A percentile compares a stretch with the other conserved stretches of the same genome.
Conservation (phyloP, 1,140 invertebrate genomes). For the Sogatella furcifera region DNA sequence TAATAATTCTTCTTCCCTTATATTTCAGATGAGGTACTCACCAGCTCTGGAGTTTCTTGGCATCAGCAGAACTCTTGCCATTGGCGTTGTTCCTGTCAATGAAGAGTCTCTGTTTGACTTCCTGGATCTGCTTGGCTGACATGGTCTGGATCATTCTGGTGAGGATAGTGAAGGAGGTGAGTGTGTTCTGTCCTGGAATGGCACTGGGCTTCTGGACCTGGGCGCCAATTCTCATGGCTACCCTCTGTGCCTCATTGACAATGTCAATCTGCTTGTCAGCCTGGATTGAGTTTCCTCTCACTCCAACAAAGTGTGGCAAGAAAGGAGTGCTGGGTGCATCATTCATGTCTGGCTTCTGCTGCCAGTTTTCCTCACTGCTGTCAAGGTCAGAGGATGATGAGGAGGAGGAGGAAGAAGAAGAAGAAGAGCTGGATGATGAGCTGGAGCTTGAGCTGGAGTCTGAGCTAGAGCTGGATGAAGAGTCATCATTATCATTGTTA, state of each 20-base stretch:
- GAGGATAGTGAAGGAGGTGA: constrained; percentile 50
- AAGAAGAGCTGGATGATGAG: constrained; percentile 20
- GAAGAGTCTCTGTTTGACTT: constrained; percentile 23
- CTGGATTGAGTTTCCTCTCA: constrained; percentile 37
- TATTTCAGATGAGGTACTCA: too few species aligned
- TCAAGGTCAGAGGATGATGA: constrained; percentile 8
- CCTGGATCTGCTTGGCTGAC: constrained; percentile 41
- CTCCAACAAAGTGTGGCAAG: constrained; percentile 39
- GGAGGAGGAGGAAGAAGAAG: constrained; percentile 6
- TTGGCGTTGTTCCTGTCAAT: too few species aligned
- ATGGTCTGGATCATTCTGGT: constrained; percentile 43
- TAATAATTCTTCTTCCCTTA: too few species aligned
- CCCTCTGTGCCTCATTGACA: constrained; percentile 33
- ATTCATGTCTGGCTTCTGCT: constrained; percentile 34
- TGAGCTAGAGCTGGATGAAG: constrained; percentile 21
- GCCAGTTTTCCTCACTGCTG: constrained; percentile 30
- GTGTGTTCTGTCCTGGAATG: constrained; percentile 41
- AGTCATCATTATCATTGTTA: background rate
- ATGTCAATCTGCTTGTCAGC: constrained; percentile 27
- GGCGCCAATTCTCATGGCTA: constrained; percentile 41
- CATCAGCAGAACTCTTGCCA: too few species aligned
- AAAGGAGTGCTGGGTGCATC: constrained; percentile 36
- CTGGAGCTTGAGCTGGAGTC: constrained; percentile 17
- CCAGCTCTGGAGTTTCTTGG: too few species aligned
- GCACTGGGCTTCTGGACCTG: constrained; percentile 43